phyloP scores from a whole-genome alignment of 2,797 vertebrate genomes.

The Coccyzus lansbergi region DNA sequence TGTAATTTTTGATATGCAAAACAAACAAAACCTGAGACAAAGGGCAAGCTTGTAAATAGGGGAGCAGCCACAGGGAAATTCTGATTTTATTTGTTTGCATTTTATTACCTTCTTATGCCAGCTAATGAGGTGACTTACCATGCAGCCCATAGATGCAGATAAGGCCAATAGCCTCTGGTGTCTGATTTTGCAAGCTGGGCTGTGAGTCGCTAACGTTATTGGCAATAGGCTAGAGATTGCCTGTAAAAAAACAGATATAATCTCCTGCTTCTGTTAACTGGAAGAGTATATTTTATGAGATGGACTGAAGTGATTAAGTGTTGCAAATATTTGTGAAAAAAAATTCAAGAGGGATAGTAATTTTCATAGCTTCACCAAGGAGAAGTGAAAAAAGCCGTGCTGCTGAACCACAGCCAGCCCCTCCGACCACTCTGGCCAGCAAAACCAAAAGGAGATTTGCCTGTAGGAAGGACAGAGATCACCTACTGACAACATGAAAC shows the following conservation, averaged over 20 bases:
- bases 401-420: background rate
- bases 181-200: slow-evolving; percentile 33
- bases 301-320: background rate
- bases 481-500: background rate
- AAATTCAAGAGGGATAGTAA: background rate
- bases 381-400: background rate
- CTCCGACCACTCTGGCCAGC: background rate
- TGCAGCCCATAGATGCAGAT: background rate
- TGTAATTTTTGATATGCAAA: slow-evolving; percentile 2
- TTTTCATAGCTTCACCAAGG: background rate
- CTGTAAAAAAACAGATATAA: background rate
- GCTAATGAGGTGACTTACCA: background rate
- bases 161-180: background rate
- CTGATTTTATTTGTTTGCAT: slow-evolving; percentile 3
- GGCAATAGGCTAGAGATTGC: background rate
- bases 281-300: background rate
- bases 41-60: slow-evolving; percentile 15
- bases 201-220: background rate
- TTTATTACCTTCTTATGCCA: background rate
- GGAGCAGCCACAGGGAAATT: slow-evolving; percentile 26
- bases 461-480: background rate
- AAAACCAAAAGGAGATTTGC: background rate
- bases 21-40: slow-evolving; percentile 13
- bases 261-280: background rate
- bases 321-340: background rate